Conservation (phyloP, 2,113 vertebrate genomes). For the Thalassarche chlororhynchos region DNA sequence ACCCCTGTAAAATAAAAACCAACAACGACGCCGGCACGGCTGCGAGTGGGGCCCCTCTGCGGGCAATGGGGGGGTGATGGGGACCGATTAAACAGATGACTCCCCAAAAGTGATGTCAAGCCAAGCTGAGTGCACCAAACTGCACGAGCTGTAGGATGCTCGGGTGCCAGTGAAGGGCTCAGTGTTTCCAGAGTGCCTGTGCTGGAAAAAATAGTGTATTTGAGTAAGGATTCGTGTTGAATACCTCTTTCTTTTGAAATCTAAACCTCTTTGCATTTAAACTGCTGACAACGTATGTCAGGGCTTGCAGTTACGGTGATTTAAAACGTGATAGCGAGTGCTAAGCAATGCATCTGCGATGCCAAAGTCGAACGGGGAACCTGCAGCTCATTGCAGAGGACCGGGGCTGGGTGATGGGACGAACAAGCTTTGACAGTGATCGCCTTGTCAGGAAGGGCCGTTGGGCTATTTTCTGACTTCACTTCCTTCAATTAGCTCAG, state of each 20-base stretch:
- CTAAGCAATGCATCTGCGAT: not conserved
- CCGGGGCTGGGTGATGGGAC: not conserved
- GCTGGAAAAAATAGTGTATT: not conserved
- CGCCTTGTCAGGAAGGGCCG: rapidly evolving
- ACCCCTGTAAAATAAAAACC: not conserved
- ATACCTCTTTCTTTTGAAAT: not conserved
- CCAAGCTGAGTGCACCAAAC: not conserved
- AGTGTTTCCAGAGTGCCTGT: not conserved
- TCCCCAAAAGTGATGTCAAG: not conserved
- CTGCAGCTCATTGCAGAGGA: not conserved
- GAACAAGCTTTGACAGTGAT: not conserved
- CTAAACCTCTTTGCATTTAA: not conserved
- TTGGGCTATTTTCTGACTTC: rapidly evolving
- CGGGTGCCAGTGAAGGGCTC: rapidly evolving
- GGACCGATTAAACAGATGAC: not conserved
- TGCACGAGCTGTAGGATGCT: rapidly evolving
- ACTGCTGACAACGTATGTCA: not conserved
- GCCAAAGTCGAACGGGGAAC: rapidly evolving
- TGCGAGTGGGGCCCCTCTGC: rapidly evolving
- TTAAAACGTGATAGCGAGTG: not conserved
- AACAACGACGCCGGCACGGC: not conserved
- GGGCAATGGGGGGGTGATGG: not conserved
- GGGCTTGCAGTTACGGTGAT: not conserved
- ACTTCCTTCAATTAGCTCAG: not conserved
- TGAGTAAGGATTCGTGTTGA: rapidly evolving